Conservation (phyloP, 2,113 vertebrate genomes). For the Mormyrus iriodes region DNA sequence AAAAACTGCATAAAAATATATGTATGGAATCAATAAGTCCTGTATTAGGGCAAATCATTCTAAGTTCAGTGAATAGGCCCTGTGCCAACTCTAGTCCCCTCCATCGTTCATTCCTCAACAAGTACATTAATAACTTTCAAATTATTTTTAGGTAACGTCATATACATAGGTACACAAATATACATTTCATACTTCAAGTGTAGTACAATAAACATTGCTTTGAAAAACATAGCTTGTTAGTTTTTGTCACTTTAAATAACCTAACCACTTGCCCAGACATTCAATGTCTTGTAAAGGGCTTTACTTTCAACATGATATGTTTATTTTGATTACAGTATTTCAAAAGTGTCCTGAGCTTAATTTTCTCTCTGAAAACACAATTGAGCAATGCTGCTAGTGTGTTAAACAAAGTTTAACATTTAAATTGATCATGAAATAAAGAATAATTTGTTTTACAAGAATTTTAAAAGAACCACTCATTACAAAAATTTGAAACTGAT, state of each 20-base stretch:
- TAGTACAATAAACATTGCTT: neutral
- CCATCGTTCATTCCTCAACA: neutral
- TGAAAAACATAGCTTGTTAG: neutral
- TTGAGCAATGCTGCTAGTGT: neutral
- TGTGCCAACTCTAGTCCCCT: neutral
- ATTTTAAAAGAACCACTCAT: neutral
- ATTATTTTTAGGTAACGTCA: neutral
- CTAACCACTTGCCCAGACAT: neutral
- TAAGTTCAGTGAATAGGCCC: neutral
- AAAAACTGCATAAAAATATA: neutral
- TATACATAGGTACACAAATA: slow-evolving; percentile 7
- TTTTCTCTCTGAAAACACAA: neutral
- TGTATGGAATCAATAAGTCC: neutral
- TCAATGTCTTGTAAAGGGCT: neutral
- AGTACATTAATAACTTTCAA: neutral
- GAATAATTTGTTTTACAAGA: neutral
- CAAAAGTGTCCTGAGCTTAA: slow-evolving; percentile 11
- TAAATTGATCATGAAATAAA: neutral
- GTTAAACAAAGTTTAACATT: neutral
- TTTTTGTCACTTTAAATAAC: neutral
- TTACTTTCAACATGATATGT: slow-evolving; percentile 2
- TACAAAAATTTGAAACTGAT: neutral
- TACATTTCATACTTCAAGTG: slow-evolving; percentile 14
- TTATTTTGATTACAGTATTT: slow-evolving; percentile 10
- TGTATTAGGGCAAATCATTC: neutral